Evolutionary conservation across 2,888 invertebrate genomes (phyloP).

Genomic region (Steinernema carpocapsae): DNA sequence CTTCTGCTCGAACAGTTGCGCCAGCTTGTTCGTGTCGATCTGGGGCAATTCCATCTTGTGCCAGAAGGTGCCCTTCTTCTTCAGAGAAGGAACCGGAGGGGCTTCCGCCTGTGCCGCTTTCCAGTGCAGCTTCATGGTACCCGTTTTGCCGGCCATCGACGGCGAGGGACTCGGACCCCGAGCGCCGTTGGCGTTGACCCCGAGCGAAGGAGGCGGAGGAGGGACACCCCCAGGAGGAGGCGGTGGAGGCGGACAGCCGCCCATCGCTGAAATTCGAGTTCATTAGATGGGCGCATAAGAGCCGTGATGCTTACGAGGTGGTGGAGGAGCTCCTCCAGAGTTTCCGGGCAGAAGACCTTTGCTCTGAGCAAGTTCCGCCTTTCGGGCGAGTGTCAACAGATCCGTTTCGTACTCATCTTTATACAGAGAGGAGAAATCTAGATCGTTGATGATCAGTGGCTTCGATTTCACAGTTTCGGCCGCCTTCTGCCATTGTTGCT

Average conservation of each 20-base stretch:
- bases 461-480: slow-evolving; percentile 70
- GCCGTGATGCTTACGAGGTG: not conserved
- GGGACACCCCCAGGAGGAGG: slow-evolving; percentile 75
- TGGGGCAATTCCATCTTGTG: slow-evolving; percentile 81
- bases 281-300: not conserved
- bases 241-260: slow-evolving; percentile 77
- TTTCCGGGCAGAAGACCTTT: slow-evolving; percentile 42
- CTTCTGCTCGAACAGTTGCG: slow-evolving; percentile 93
- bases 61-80: slow-evolving; percentile 77
- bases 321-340: slow-evolving; percentile 33
- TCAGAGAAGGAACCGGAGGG: slow-evolving; percentile 58
- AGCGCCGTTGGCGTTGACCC: slow-evolving; percentile 54
- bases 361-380: slow-evolving; percentile 51
- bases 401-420: slow-evolving; percentile 81
- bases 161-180: slow-evolving; percentile 58
- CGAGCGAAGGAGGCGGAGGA: slow-evolving; percentile 55
- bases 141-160: slow-evolving; percentile 59
- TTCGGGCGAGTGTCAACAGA: slow-evolving; percentile 51
- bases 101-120: slow-evolving; percentile 76
- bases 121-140: slow-evolving; percentile 96
- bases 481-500: slow-evolving; percentile 87
- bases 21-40: slow-evolving; percentile 88
- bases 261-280: slow-evolving; percentile 36
- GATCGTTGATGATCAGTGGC: slow-evolving; percentile 82
- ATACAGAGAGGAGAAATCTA: slow-evolving; percentile 92